phyloP scores from a whole-genome alignment of 2,113 vertebrate genomes.

The Tachysurus fulvidraco region DNA sequence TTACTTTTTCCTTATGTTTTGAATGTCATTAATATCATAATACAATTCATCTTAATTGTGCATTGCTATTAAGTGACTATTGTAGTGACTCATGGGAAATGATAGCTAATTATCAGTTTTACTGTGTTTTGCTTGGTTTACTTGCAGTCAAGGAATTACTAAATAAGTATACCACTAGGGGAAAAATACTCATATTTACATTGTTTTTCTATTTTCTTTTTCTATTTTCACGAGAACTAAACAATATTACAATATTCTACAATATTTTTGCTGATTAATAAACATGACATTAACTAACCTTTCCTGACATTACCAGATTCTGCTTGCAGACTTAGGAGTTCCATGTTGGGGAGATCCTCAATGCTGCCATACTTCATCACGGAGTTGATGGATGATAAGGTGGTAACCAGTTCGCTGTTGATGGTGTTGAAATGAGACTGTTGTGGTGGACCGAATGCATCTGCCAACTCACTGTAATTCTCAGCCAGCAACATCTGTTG shows the following conservation, averaged over 20 bases:
- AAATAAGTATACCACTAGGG: neutral
- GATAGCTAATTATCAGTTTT: neutral
- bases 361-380: conserved; percentile 86
- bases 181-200: neutral
- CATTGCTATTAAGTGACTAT: neutral
- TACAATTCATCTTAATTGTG: neutral
- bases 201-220: neutral
- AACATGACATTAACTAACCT: conserved; percentile 62
- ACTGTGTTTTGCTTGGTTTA: neutral
- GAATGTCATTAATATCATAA: neutral
- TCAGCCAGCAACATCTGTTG: conserved; percentile 92
- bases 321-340: conserved; percentile 65
- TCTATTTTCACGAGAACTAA: too few relatives aligned
- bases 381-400: conserved; percentile 88
- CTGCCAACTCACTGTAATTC: conserved; percentile 92
- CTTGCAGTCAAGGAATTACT: neutral
- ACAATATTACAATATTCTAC: too few relatives aligned
- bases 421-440: conserved; percentile 88
- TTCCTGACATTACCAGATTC: conserved; percentile 43
- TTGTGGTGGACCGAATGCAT: conserved; percentile 90
- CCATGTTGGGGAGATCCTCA: conserved; percentile 76
- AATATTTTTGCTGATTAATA: neutral
- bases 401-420: conserved; percentile 92
- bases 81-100: neutral
- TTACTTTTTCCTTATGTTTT: neutral